Evolutionary conservation across 2,888 invertebrate species (phyloP).

Genomic region (Tetranychus piercei): DNA sequence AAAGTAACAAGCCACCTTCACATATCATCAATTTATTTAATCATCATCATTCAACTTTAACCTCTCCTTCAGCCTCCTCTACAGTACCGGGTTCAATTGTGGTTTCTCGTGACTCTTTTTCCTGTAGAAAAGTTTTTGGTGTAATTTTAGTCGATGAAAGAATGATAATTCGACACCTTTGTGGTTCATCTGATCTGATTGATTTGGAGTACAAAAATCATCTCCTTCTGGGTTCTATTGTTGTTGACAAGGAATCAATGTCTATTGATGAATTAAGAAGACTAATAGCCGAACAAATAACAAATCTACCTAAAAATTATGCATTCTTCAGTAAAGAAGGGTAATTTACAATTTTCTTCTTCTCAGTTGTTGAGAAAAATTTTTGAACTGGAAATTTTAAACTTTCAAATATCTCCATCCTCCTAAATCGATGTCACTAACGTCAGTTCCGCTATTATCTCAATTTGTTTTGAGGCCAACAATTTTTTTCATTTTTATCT

Average conservation of each 20-base stretch:
- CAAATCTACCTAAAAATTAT: conserved; percentile 2
- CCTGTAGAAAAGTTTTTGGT: neutral
- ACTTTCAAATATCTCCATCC: neutral
- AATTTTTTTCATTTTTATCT: neutral
- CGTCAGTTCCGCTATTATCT: neutral
- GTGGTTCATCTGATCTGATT: neutral
- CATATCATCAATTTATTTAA: neutral
- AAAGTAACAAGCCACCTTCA: neutral
- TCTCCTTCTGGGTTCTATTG: neutral
- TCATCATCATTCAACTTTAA: neutral
- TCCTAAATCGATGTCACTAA: neutral
- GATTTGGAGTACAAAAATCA: conserved; percentile 4
- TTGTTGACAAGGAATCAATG: neutral
- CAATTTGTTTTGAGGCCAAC: neutral
- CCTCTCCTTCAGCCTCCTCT: neutral
- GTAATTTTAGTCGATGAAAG: conserved; percentile 5
- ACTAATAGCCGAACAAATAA: conserved; percentile 3
- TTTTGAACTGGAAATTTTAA: neutral
- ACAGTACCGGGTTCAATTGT: neutral
- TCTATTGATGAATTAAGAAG: neutral
- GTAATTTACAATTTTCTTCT: neutral
- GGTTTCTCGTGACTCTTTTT: neutral
- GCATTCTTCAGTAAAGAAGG: conserved; percentile 7
- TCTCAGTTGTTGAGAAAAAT: neutral
- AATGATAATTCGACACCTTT: neutral